phyloP scores from a whole-genome alignment of 1,140 invertebrate species.

The Euborellia annulipes region DNA sequence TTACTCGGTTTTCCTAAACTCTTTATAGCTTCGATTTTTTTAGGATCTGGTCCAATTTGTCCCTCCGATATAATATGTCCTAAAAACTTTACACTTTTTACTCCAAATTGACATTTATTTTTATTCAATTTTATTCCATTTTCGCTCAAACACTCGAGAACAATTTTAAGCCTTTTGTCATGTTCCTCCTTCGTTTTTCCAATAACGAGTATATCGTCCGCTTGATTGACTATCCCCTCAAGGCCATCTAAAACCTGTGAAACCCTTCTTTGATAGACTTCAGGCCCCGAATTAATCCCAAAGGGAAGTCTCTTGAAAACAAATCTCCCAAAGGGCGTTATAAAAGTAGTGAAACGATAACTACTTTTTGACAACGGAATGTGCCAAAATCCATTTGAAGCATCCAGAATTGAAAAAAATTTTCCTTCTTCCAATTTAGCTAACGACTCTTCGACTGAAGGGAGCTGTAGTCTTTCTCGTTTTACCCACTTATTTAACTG shows the following conservation, averaged over 20 bases:
- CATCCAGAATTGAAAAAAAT: too few relatives aligned
- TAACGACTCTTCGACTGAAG: too few relatives aligned
- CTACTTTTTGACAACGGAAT: slow-evolving; percentile 1
- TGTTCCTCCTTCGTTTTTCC: slow-evolving; percentile 16
- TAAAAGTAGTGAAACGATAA: background rate
- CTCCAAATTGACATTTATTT: slow-evolving; percentile 16
- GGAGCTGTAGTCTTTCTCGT: too few relatives aligned
- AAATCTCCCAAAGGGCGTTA: slow-evolving; percentile 9
- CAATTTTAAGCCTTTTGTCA: slow-evolving; percentile 19
- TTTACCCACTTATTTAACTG: too few relatives aligned
- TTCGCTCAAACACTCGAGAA: slow-evolving; percentile 15
- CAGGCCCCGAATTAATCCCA: slow-evolving; percentile 16
- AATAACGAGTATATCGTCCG: slow-evolving; percentile 19
- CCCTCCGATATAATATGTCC: slow-evolving; percentile 15
- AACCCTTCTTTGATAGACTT: too few relatives aligned
- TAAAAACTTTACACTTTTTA: slow-evolving; percentile 15
- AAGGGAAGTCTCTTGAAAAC: slow-evolving; percentile 18
- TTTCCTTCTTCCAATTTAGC: too few relatives aligned
- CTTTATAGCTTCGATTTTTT: slow-evolving; percentile 19
- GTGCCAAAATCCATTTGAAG: too few relatives aligned
- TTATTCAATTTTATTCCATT: slow-evolving; percentile 15
- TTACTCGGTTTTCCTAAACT: slow-evolving; percentile 18
- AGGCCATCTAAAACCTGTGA: too few relatives aligned
- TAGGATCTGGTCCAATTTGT: slow-evolving; percentile 12
- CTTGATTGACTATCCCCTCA: too few relatives aligned